These are phyloP conservation scores for Tetragonisca angustula DNA, from an alignment of 2,888 invertebrate genomes.

Conservation along the genomic window DNA sequence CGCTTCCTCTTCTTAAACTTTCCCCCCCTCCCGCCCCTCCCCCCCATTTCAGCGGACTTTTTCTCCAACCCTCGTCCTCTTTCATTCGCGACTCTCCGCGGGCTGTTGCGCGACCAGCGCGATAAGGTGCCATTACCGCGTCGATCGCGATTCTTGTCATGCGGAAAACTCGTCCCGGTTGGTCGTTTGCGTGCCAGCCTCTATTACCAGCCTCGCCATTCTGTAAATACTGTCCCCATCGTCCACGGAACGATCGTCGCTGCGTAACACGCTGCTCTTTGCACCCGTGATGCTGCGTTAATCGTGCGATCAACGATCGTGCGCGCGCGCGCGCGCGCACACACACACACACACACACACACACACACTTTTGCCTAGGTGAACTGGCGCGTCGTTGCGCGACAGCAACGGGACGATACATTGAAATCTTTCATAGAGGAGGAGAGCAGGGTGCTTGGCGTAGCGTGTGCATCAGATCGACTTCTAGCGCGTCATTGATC, in stretches of 20 bases:
- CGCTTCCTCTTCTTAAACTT: slow-evolving; percentile 4
- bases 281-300: slow-evolving; percentile 2
- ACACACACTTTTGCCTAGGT: neutral
- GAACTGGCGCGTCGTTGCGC: neutral
- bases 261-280: neutral
- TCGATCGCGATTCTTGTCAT: slow-evolving; percentile 68
- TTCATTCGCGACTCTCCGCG: slow-evolving; percentile 30
- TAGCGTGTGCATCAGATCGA: neutral
- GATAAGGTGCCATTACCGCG: slow-evolving; percentile 73
- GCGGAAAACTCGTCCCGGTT: slow-evolving; percentile 61
- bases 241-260: slow-evolving; percentile 31
- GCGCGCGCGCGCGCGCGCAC: too few relatives aligned
- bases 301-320: slow-evolving; percentile 3
- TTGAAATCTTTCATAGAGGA: neutral
- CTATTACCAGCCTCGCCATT: slow-evolving; percentile 53
- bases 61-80: slow-evolving; percentile 9
- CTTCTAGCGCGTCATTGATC: slow-evolving; percentile 11
- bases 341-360: too few relatives aligned
- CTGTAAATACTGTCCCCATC: slow-evolving; percentile 58
- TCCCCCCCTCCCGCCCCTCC: too few relatives aligned
- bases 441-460: neutral
- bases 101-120: slow-evolving; percentile 57
- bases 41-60: slow-evolving; percentile 1
- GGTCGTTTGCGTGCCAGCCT: slow-evolving; percentile 65
- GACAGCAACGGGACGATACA: neutral